phyloP scores from a whole-genome alignment of 92 coral and sea anemone species.

The Palythoa grandiflora region DNA sequence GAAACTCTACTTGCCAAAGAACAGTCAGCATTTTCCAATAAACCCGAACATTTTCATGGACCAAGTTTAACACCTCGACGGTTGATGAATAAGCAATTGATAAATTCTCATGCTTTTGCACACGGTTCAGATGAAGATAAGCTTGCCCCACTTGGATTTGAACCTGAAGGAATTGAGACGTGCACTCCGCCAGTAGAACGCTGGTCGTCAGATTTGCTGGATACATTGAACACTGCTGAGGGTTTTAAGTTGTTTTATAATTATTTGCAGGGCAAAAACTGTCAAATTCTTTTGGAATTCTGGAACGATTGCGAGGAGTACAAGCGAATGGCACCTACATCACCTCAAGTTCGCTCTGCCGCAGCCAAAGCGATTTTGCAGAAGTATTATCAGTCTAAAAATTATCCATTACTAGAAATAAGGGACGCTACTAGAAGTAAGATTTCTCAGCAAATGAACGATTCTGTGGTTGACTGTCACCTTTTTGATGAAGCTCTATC shows the following conservation, averaged over 20 bases:
- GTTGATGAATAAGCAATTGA: slow-evolving; percentile 70
- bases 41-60: slow-evolving; percentile 60
- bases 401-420: slow-evolving; percentile 71
- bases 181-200: slow-evolving; percentile 90
- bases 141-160: slow-evolving; percentile 95
- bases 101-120: slow-evolving; percentile 63
- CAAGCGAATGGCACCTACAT: slow-evolving; percentile 87
- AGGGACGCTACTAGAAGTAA: slow-evolving; percentile 74
- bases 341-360: slow-evolving; percentile 75
- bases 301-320: slow-evolving; percentile 88
- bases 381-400: slow-evolving; percentile 78
- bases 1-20: slow-evolving; percentile 76
- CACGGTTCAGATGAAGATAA: slow-evolving; percentile 81
- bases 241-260: slow-evolving; percentile 81
- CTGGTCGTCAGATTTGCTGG: slow-evolving; percentile 75
- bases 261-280: slow-evolving; percentile 77
- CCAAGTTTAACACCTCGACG: slow-evolving; percentile 88
- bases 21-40: slow-evolving; percentile 53
- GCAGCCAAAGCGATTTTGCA: slow-evolving; percentile 88
- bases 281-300: slow-evolving; percentile 89
- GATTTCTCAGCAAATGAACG: slow-evolving; percentile 87
- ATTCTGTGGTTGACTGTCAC: slow-evolving; percentile 74
- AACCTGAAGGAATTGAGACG: slow-evolving; percentile 97
- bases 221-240: slow-evolving; percentile 79
- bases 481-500: slow-evolving; percentile 90